Percentiles rank a stretch among this genome's conserved stretches.
These are phyloP conservation scores for Cantharis rufa DNA, from an alignment of 2,888 invertebrate genomes.

Conservation along the genomic window DNA sequence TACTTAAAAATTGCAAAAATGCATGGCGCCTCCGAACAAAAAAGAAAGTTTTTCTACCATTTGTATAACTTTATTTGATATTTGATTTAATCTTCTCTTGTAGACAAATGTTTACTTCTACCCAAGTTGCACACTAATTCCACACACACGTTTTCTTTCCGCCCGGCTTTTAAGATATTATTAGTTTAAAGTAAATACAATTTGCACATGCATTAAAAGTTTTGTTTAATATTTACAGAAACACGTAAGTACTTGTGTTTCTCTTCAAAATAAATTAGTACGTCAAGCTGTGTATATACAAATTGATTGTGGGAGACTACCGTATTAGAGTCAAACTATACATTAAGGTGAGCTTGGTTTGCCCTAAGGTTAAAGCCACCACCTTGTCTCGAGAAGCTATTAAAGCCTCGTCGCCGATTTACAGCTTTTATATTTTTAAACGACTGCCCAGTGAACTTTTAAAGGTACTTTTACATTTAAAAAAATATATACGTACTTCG, in stretches of 20 bases:
- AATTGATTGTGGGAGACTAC: constrained; percentile 4
- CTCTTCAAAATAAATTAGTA: constrained; percentile 8
- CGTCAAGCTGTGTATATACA: constrained; percentile 12
- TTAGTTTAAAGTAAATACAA: constrained; percentile 3
- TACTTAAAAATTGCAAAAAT: neutral
- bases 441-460: too few species aligned
- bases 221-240: neutral
- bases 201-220: neutral
- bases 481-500: too few species aligned
- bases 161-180: neutral
- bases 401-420: constrained; percentile 33
- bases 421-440: neutral
- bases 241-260: constrained; percentile 4
- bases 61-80: constrained; percentile 30
- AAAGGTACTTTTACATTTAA: too few species aligned
- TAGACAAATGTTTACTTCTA: constrained; percentile 21
- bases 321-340: constrained; percentile 9
- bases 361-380: constrained; percentile 16
- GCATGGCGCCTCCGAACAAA: constrained; percentile 32
- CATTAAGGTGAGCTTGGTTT: constrained; percentile 20
- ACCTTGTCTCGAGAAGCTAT: constrained; percentile 32
- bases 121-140: constrained; percentile 20
- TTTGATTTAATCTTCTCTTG: constrained; percentile 29
- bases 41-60: constrained; percentile 27
- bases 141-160: neutral